A percentile compares a stretch with the other conserved stretches of the same genome.
phyloP scores from a whole-genome alignment of 2,797 vertebrate genomes.

The Perdix hodgsoniae region DNA sequence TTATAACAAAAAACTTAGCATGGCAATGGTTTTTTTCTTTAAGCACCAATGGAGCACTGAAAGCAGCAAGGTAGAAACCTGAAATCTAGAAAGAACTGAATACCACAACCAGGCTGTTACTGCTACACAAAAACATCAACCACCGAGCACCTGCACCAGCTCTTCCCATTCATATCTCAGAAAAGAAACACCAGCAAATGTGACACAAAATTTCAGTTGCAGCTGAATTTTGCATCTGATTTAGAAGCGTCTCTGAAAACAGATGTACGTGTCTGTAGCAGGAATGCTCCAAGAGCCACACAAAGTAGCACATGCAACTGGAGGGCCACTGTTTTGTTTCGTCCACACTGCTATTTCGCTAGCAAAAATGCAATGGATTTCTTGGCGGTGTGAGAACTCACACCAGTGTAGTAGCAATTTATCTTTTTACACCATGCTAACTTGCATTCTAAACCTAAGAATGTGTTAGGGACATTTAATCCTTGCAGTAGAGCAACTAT shows the following conservation, averaged over 20 bases:
- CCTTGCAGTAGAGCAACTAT: not conserved
- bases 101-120: not conserved
- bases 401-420: not conserved
- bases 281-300: not conserved
- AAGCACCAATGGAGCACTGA: not conserved
- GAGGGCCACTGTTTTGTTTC: not conserved
- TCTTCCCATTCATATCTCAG: not conserved
- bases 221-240: not conserved
- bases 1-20: not conserved
- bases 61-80: not conserved
- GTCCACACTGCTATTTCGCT: not conserved
- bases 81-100: not conserved
- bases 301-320: not conserved
- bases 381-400: not conserved
- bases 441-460: not conserved
- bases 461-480: not conserved
- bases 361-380: not conserved
- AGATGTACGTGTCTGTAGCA: fast-evolving
- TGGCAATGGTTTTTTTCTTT: not conserved
- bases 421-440: not conserved
- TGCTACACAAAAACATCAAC: fast-evolving
- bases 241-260: not conserved
- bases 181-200: not conserved
- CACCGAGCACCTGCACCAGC: not conserved
- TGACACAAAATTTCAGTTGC: not conserved